Conservation (phyloP, 2,888 invertebrate species). For the Agonum fuliginosum region DNA sequence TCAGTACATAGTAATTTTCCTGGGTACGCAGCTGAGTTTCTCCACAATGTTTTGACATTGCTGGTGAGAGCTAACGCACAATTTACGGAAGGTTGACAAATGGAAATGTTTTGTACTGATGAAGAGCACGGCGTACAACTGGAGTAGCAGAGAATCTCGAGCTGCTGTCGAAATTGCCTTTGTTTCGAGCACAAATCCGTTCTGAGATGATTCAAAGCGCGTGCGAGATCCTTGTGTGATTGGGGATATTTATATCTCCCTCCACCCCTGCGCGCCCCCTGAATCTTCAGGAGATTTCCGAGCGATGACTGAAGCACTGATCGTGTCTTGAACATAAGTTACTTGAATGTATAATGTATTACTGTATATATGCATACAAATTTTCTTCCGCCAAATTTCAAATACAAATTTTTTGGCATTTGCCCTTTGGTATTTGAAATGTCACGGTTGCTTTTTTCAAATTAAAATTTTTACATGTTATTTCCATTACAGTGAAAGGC, state of each 20-base stretch:
- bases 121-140: slow-evolving; percentile 46
- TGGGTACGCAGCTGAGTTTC: neutral
- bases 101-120: slow-evolving; percentile 60
- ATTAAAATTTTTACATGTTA: neutral
- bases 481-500: neutral
- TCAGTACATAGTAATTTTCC: neutral
- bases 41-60: slow-evolving; percentile 16
- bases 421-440: slow-evolving; percentile 5
- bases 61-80: slow-evolving; percentile 24
- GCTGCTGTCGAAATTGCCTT: slow-evolving; percentile 58
- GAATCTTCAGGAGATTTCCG: slow-evolving; percentile 25
- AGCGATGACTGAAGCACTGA: slow-evolving; percentile 46
- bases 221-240: slow-evolving; percentile 56
- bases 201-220: slow-evolving; percentile 55
- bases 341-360: slow-evolving; percentile 49
- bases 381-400: slow-evolving; percentile 21
- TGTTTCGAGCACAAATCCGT: slow-evolving; percentile 57
- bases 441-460: neutral
- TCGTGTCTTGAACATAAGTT: slow-evolving; percentile 51
- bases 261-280: slow-evolving; percentile 6
- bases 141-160: slow-evolving; percentile 18
- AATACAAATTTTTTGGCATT: slow-evolving; percentile 33
- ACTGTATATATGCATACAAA: slow-evolving; percentile 44
- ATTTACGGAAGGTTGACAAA: slow-evolving; percentile 55
- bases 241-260: slow-evolving; percentile 56